Percentiles rank a stretch among this genome's conserved stretches.
Conservation (phyloP, 1,140 invertebrate species). For the Papilio dardanus region DNA sequence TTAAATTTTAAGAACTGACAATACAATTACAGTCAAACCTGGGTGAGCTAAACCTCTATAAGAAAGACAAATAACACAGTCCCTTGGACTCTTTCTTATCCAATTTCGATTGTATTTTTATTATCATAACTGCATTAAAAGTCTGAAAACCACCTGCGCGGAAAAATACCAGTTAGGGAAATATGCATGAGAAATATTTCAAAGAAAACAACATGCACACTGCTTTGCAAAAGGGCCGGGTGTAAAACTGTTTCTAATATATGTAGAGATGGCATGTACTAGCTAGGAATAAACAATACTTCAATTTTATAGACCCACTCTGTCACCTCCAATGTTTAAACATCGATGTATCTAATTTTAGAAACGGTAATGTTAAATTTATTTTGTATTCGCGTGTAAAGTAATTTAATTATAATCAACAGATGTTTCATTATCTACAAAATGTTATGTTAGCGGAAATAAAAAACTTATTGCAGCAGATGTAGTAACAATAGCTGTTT, state of each 20-base stretch:
- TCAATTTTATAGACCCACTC: slow-evolving; percentile 10
- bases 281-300: not conserved
- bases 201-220: not conserved
- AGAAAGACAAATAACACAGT: too few relatives aligned
- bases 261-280: not conserved
- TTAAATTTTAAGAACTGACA: too few relatives aligned
- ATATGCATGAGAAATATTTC: slow-evolving; percentile 4
- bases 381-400: slow-evolving; percentile 14
- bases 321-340: slow-evolving; percentile 6
- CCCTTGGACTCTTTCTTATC: too few relatives aligned
- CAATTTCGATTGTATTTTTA: too few relatives aligned
- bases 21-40: too few relatives aligned
- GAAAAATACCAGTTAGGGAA: not conserved
- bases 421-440: not conserved
- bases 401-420: not conserved
- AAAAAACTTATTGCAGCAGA: not conserved
- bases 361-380: slow-evolving; percentile 5
- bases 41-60: too few relatives aligned
- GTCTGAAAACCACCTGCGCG: not conserved
- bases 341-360: not conserved
- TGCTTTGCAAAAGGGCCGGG: slow-evolving; percentile 20
- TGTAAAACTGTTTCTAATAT: slow-evolving; percentile 10
- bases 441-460: not conserved
- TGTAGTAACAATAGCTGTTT: not conserved
- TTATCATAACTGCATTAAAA: not conserved